phyloP scores from a whole-genome alignment of 2,888 invertebrate species.

The Thera obeliscata region DNA sequence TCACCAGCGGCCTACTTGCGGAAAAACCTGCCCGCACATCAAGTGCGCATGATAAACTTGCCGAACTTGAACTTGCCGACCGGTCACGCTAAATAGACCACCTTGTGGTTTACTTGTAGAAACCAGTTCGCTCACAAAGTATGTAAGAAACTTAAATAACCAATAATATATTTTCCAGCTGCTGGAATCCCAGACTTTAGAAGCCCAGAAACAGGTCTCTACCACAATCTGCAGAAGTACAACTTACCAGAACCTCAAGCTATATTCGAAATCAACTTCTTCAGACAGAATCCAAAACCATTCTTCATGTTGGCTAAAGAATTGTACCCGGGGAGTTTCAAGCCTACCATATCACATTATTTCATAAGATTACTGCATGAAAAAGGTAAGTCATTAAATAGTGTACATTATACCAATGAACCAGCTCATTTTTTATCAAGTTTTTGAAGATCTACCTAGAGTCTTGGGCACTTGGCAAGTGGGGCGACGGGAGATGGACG shows the following conservation, averaged over 20 bases:
- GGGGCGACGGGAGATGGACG: too few relatives aligned
- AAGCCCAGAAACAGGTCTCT: conserved; percentile 95
- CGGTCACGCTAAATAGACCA: too few relatives aligned
- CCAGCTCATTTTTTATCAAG: too few relatives aligned
- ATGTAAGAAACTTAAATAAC: neutral
- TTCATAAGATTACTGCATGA: conserved; percentile 94
- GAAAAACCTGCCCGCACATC: too few relatives aligned
- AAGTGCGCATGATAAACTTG: too few relatives aligned
- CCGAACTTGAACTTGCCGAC: too few relatives aligned
- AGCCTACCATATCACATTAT: conserved; percentile 96
- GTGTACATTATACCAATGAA: too few relatives aligned
- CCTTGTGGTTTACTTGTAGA: too few relatives aligned
- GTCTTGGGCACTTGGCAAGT: too few relatives aligned
- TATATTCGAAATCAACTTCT: conserved; percentile 96
- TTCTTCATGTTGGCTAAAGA: conserved; percentile 96
- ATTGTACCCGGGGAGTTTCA: conserved; percentile 93
- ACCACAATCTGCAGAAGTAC: conserved; percentile 95
- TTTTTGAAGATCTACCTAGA: too few relatives aligned
- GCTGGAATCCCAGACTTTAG: conserved; percentile 99
- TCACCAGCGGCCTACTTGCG: too few relatives aligned
- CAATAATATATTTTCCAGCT: conserved; percentile 81
- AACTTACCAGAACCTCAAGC: conserved; percentile 95
- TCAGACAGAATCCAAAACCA: conserved; percentile 94
- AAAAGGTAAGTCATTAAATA: conserved; percentile 82
- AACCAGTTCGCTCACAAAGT: too few relatives aligned